phyloP scores from a whole-genome alignment of 2,888 invertebrate species.

The Hirtodrosophila duncani region DNA sequence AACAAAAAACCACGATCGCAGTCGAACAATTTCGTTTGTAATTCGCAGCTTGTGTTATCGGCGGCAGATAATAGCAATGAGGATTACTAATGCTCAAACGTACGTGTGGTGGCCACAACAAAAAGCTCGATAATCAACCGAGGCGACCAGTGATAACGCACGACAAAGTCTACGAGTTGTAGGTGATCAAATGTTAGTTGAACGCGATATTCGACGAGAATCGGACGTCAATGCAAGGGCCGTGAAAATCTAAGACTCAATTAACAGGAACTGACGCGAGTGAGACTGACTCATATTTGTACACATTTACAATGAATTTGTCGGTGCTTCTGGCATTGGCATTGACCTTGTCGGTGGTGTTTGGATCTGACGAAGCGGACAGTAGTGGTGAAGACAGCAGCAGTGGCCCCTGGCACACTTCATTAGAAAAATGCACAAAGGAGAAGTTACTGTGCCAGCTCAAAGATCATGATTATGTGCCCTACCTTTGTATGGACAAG shows the following conservation, averaged over 20 bases:
- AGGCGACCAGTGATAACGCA: slow-evolving; percentile 34
- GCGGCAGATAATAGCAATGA: slow-evolving; percentile 17
- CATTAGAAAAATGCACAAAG: slow-evolving; percentile 9
- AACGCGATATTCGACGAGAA: slow-evolving; percentile 23
- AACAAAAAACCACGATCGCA: too few relatives aligned
- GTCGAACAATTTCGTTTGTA: slow-evolving; percentile 16
- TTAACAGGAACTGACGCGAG: not conserved
- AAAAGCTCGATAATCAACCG: slow-evolving; percentile 39
- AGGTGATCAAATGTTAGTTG: slow-evolving; percentile 23
- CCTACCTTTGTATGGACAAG: not conserved
- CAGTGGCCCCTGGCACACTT: not conserved
- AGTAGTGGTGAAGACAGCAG: not conserved
- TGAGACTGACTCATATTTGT: slow-evolving; percentile 41
- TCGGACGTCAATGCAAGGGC: slow-evolving; percentile 28
- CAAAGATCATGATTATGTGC: not conserved
- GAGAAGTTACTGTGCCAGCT: slow-evolving; percentile 13
- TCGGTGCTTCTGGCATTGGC: slow-evolving; percentile 13
- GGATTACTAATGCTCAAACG: slow-evolving; percentile 27
- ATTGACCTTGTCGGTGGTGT: not conserved
- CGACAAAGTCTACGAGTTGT: slow-evolving; percentile 1
- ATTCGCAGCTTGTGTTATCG: slow-evolving; percentile 30
- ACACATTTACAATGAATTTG: slow-evolving; percentile 37
- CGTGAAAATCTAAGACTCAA: slow-evolving; percentile 5
- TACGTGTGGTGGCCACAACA: not conserved
- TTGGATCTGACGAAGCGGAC: not conserved